Base-by-base conservation (phyloP, 2,113 vertebrate species). In the Acanthochromis polyacanthus region DNA sequence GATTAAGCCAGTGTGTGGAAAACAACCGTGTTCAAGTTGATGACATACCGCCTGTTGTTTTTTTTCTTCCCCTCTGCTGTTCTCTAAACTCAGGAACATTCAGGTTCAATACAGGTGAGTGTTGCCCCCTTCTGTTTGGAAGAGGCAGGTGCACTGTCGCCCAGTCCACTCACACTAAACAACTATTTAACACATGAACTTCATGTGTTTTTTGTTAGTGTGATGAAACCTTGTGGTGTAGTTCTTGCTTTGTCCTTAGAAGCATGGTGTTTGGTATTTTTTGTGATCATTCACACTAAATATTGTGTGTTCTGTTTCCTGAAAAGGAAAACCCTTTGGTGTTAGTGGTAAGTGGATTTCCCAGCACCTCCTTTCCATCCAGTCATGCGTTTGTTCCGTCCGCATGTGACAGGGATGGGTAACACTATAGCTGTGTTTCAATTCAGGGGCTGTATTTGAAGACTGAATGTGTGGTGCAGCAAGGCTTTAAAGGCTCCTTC, bases 241-340 rank as follows among this genome's bases (percentile, higher is more conserved):
- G 20, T 63, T 57, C 43, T 30, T 64, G 38, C 40, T 58, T 68
- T 77, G 46, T 51, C 55, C 43, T 67, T 40, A 55, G 28, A 68
- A 64, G 55, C 20, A 17, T 70, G 71, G 19, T 61, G 46, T 14
- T 72, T 23, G 64, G 50, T 69, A 5, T 56, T 48, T 22, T 22
- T 48, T 23, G 19, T 45, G 2, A 68, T n/a, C 46, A 6, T 8
- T 65, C 19, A 11, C 55, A 12, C 43, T 45, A 4, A 74, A 40
- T 61, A 22, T 83, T 25, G 40, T 91, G 50, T 92, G 67, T 73
- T 84, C 62, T 86, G 66, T 84, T 76, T 69, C 80, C 66, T 66
- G n/a, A 73, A 40, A 83, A 93, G 93, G 91, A 92, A 82, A 78
- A 86, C 7, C 93, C 91, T 63, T 62, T 93, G 85, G 83, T 90